These are phyloP conservation scores for Spermophilus dauricus DNA, from an alignment of 2,113 vertebrate genomes.

Conservation along the genomic window DNA sequence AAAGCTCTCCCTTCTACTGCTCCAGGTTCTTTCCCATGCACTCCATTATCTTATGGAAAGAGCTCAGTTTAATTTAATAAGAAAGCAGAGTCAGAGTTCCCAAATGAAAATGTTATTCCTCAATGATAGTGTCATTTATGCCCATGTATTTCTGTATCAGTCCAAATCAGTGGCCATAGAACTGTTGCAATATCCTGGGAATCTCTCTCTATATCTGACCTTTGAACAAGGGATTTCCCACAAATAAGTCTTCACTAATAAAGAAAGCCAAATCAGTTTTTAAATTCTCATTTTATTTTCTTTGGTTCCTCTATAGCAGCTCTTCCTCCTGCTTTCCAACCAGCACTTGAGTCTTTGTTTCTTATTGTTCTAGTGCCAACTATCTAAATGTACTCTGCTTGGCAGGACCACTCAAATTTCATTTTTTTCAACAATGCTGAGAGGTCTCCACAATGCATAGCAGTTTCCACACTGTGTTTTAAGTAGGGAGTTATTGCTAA, in stretches of 20 bases:
- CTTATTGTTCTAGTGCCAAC: neutral
- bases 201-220: neutral
- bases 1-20: neutral
- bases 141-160: neutral
- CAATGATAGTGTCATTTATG: neutral
- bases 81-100: neutral
- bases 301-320: conserved; percentile 4
- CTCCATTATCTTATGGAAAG: neutral
- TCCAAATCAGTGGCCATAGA: neutral
- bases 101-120: neutral
- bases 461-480: neutral
- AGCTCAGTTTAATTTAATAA: neutral
- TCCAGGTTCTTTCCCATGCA: neutral
- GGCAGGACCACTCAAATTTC: neutral
- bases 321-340: neutral
- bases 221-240: conserved; percentile 11
- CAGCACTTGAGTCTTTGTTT: neutral
- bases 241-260: neutral
- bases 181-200: neutral
- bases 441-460: neutral
- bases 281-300: neutral
- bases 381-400: neutral
- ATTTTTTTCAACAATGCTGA: neutral
- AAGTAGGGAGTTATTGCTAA: conserved; percentile 55
- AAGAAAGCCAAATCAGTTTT: neutral